phyloP scores from a whole-genome alignment of 2,797 vertebrate genomes.

The Numenius phaeopus region DNA sequence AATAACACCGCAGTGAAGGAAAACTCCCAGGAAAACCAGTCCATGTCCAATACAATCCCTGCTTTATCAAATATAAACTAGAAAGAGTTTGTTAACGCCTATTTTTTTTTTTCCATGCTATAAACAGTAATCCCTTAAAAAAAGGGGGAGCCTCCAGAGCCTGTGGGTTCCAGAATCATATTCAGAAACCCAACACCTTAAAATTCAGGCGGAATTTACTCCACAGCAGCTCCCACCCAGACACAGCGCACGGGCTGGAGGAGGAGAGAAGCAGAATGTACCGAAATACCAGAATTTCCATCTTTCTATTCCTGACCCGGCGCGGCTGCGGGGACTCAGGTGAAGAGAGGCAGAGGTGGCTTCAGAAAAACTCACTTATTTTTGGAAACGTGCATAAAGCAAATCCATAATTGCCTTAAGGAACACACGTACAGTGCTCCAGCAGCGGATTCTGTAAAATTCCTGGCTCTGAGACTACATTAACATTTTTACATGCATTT shows the following conservation, averaged over 20 bases:
- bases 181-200: not conserved
- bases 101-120: not conserved
- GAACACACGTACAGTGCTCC: fast-evolving
- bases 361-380: not conserved
- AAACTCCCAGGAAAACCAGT: not conserved
- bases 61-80: not conserved
- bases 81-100: not conserved
- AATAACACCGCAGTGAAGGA: not conserved
- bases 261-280: not conserved
- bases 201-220: not conserved
- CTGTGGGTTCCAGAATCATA: not conserved
- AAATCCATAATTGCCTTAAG: fast-evolving
- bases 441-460: not conserved
- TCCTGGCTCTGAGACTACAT: not conserved
- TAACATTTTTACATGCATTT: fast-evolving
- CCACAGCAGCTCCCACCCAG: not conserved
- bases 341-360: not conserved
- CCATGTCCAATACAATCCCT: not conserved
- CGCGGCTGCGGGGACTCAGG: not conserved
- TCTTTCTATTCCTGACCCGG: not conserved
- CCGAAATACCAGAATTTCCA: not conserved
- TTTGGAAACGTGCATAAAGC: not conserved
- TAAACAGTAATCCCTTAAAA: not conserved
- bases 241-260: not conserved
- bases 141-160: not conserved